A percentile compares a stretch with the other conserved stretches of the same genome.
Conservation (phyloP, 2,888 invertebrate genomes). For the Drosophila longiperda region DNA sequence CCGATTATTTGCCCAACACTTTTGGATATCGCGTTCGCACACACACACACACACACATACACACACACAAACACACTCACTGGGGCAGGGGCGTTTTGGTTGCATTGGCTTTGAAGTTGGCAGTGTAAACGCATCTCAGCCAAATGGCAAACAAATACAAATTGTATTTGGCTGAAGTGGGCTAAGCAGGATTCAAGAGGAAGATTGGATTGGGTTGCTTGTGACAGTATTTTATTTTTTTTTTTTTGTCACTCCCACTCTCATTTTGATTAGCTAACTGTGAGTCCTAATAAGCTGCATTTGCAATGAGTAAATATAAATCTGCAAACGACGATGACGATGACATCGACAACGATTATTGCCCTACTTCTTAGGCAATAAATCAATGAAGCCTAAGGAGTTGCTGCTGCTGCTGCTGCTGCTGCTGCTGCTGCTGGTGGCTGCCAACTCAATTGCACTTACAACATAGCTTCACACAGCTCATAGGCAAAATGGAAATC, state of each 20-base stretch:
- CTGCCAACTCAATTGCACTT: constrained; percentile 59
- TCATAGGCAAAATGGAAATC: constrained; percentile 52
- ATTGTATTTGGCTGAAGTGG: constrained; percentile 54
- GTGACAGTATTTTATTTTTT: constrained; percentile 17
- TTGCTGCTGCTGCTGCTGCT: background rate
- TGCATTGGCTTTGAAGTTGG: constrained; percentile 52
- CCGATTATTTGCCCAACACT: constrained; percentile 60
- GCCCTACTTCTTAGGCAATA: constrained; percentile 30
- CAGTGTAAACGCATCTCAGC: constrained; percentile 57
- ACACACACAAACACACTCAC: background rate
- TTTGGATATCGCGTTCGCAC: constrained; percentile 37
- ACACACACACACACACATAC: constrained; percentile 9
- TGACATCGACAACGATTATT: constrained; percentile 28
- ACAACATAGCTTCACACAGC: constrained; percentile 31
- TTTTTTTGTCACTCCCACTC: background rate
- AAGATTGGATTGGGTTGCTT: background rate
- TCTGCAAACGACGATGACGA: constrained; percentile 27
- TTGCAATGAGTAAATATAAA: constrained; percentile 56
- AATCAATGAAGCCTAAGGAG: constrained; percentile 3
- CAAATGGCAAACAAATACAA: constrained; percentile 78
- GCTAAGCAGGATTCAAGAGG: background rate
- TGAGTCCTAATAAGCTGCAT: constrained; percentile 48
- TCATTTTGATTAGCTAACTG: constrained; percentile 25
- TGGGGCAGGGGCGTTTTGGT: constrained; percentile 32
- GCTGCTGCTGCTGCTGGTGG: background rate